Evolutionary conservation across 2,888 invertebrate genomes (phyloP), one percentile per base, ranked within the genome.

Genomic region (Octodonta nipae): DNA sequence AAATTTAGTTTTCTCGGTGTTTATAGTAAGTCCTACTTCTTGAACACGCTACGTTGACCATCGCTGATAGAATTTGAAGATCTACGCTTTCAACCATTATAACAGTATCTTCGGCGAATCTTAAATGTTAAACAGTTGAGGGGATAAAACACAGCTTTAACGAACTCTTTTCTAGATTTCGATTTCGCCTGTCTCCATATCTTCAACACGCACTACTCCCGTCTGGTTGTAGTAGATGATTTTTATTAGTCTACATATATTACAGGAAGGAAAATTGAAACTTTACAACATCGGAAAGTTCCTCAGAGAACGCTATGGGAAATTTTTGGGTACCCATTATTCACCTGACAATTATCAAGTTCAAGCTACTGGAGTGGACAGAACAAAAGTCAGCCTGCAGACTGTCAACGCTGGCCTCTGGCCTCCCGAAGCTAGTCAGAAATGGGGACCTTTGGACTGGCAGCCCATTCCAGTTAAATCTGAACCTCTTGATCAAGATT

Each of bases 381-480:
- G 86, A 30, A 78, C 85, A 1, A 69, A 80, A 51, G 78, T 80
- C 68, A 78, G 78, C 26, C 71, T 79, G 32, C 68, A 75, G 47
- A 60, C 75, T 14, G 70, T 79, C 13, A 64, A 82, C 40, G 78
- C 82, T 5, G 82, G 78, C 4, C 54, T 86, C 31, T 83, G 75
- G 66, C 75, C 75, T 28, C 78, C 80, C 0, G 61, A 33, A 62
- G 63, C 5, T 46, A 61, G 13, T 64, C 73, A 58, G 63, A 65
- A 43, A 73, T 77, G 76, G 72, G 71, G 50, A 44, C 60, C 28
- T 3, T 52, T 82, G 33, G 61, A 68, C 40, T 86, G 86, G 86
- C 79, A 82, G 50, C 86, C 86, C 3, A 73, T 85, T 34, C 80
- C 82, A 3, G 68, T 83, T 2, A 72, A 75, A 51, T 75, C 76